Evolutionary conservation across 2,797 vertebrate genomes (phyloP).

Genomic region (Taenioides sp.): DNA sequence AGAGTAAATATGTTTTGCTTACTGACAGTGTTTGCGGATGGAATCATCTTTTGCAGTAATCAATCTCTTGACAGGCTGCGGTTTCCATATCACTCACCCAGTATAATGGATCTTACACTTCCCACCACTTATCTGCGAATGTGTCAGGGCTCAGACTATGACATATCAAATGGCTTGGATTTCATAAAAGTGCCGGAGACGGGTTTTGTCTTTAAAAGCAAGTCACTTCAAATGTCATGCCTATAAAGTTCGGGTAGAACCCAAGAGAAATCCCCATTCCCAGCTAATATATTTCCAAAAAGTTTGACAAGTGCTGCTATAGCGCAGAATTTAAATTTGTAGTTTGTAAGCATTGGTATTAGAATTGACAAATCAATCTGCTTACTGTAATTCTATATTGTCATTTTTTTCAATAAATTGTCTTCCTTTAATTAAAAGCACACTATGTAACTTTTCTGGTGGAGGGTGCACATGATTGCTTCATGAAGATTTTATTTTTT

Average conservation of each 20-base stretch:
- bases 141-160: constrained; percentile 6
- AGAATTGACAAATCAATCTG: too few species aligned
- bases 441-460: too few species aligned
- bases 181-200: neutral
- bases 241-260: neutral
- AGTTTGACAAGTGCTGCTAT: constrained; percentile 30
- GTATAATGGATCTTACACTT: neutral
- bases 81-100: neutral
- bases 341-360: too few species aligned
- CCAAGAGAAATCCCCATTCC: constrained; percentile 10
- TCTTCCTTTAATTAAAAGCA: too few species aligned
- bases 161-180: neutral
- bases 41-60: constrained; percentile 1
- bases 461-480: too few species aligned
- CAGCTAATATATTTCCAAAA: constrained; percentile 29
- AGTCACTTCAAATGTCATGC: constrained; percentile 11
- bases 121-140: neutral
- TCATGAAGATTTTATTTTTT: too few species aligned
- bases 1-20: constrained; percentile 5
- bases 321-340: constrained; percentile 26
- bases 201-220: constrained; percentile 5
- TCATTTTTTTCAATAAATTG: too few species aligned
- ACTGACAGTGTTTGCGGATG: constrained; percentile 3
- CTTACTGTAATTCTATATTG: too few species aligned
- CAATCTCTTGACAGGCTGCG: neutral